Conservation (phyloP, 30 jellyfish, hydroid and myxozoan genomes). For the Aurelia aurita region DNA sequence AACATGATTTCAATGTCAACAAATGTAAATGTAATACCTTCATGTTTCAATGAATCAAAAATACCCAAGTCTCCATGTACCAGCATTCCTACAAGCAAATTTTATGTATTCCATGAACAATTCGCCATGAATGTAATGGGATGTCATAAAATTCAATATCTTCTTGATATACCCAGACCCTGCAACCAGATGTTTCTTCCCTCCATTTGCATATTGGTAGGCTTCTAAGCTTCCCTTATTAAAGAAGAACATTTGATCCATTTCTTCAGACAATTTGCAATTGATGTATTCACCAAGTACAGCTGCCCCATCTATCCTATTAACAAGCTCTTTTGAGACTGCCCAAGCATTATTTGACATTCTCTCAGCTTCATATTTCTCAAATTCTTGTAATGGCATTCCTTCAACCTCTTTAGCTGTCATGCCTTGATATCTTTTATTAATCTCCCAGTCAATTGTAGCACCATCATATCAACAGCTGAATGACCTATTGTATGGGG, state of each 20-base stretch:
- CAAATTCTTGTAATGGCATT: constrained; percentile 14
- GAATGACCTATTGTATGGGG: background rate
- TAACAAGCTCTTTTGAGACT: constrained; percentile 19
- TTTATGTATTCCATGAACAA: constrained; percentile 29
- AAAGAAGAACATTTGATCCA: constrained; percentile 32
- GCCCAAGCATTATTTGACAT: constrained; percentile 22
- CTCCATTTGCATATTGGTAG: constrained; percentile 44
- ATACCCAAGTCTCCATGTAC: too few species aligned
- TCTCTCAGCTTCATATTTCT: constrained; percentile 24
- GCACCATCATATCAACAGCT: constrained; percentile 54
- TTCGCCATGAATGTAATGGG: constrained; percentile 36
- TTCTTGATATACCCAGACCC: constrained; percentile 22
- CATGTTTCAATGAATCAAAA: too few species aligned
- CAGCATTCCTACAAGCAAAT: constrained; percentile 22
- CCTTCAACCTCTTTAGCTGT: constrained; percentile 24
- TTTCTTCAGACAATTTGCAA: constrained; percentile 18
- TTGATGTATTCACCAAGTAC: constrained; percentile 43
- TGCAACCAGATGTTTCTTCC: constrained; percentile 18
- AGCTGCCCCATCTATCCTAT: constrained; percentile 50
- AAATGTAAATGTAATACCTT: too few species aligned
- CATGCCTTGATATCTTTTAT: constrained; percentile 41
- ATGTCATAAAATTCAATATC: constrained; percentile 9
- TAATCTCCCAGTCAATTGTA: constrained; percentile 38
- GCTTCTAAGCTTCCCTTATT: constrained; percentile 9
- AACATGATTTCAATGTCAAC: too few species aligned